These are phyloP conservation scores for Molanna angustata DNA, from an alignment of 2,888 invertebrate genomes.

Conservation along the genomic window DNA sequence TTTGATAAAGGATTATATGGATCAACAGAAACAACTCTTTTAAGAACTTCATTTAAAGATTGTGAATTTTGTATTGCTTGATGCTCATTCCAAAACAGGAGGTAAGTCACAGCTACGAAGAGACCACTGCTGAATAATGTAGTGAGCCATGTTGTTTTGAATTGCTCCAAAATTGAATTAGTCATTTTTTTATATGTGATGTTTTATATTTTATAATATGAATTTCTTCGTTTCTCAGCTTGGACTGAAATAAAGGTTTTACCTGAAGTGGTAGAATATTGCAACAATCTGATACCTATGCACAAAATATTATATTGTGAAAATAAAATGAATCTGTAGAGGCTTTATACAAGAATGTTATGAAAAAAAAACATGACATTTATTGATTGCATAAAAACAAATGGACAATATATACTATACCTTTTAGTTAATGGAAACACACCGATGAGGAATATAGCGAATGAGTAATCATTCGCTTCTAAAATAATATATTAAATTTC, in stretches of 20 bases:
- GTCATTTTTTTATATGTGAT: slow-evolving; percentile 12
- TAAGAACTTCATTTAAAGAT: slow-evolving; percentile 73
- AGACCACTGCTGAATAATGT: slow-evolving; percentile 66
- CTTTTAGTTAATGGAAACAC: too few species aligned
- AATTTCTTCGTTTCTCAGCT: slow-evolving; percentile 1
- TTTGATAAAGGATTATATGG: slow-evolving; percentile 69
- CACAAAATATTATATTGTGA: too few species aligned
- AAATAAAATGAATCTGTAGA: too few species aligned
- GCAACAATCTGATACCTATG: too few species aligned
- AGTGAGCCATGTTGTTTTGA: slow-evolving; percentile 69
- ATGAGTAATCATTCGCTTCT: too few species aligned
- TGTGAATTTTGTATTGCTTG: slow-evolving; percentile 76
- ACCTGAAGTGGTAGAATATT: too few species aligned
- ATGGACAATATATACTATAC: too few species aligned
- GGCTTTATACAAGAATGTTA: too few species aligned
- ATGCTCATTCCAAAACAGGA: slow-evolving; percentile 85
- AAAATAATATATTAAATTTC: too few species aligned
- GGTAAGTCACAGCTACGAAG: slow-evolving; percentile 63
- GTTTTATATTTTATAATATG: neutral
- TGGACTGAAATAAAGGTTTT: slow-evolving; percentile 14
- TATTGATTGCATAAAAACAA: too few species aligned
- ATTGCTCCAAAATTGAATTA: slow-evolving; percentile 47
- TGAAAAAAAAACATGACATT: too few species aligned
- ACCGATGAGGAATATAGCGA: too few species aligned
- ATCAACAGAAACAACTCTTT: slow-evolving; percentile 54